Evolutionary conservation across 2,888 invertebrate species (phyloP).

Genomic region (Notodonta dromedarius): DNA sequence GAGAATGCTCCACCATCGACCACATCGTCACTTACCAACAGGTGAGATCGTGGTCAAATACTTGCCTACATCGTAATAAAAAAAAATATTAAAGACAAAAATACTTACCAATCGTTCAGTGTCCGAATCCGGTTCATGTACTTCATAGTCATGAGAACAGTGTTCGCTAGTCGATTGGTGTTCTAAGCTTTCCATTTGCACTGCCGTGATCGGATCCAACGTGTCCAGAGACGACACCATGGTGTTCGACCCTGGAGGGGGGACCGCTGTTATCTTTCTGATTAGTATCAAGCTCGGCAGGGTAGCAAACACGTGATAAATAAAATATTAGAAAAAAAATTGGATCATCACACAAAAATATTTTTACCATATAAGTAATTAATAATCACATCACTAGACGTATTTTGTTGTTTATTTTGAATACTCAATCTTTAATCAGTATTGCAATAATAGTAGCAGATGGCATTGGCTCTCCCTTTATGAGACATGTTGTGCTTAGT

Average conservation of each 20-base stretch:
- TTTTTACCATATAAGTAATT: neutral
- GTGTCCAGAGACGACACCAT: conserved; percentile 92
- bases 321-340: conserved; percentile 15
- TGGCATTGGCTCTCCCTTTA: too few relatives aligned
- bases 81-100: too few relatives aligned
- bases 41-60: too few relatives aligned
- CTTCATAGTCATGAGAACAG: conserved; percentile 74
- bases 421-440: too few relatives aligned
- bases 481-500: too few relatives aligned
- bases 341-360: conserved; percentile 11
- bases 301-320: conserved; percentile 51
- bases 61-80: too few relatives aligned
- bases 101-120: conserved; percentile 73
- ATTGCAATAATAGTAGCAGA: too few relatives aligned
- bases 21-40: too few relatives aligned
- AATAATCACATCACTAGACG: conserved; percentile 3
- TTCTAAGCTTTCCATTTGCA: conserved; percentile 78
- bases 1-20: too few relatives aligned
- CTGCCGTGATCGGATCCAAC: conserved; percentile 84
- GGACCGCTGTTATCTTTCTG: conserved; percentile 80
- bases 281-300: conserved; percentile 79
- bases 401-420: neutral
- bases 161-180: conserved; percentile 78
- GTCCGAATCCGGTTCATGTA: conserved; percentile 79
- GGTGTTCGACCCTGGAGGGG: conserved; percentile 89